Conservation (phyloP, 2,797 vertebrate genomes). For the Chelonia mydas region DNA sequence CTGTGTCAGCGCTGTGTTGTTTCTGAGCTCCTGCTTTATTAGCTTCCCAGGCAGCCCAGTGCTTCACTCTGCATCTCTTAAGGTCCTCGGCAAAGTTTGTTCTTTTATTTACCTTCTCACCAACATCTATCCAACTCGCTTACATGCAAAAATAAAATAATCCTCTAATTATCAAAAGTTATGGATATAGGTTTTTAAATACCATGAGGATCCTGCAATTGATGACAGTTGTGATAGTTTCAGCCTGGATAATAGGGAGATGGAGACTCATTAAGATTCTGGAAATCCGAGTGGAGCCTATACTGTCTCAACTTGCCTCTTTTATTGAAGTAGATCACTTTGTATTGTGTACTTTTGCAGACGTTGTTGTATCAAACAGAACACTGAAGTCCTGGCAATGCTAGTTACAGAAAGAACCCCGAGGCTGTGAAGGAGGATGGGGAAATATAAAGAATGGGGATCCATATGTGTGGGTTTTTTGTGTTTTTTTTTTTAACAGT, state of each 20-base stretch:
- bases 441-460: neutral
- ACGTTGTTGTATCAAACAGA: neutral
- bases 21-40: conserved; percentile 47
- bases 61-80: conserved; percentile 28
- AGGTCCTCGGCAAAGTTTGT: neutral
- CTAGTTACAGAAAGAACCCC: neutral
- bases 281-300: neutral
- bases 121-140: neutral
- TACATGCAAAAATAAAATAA: neutral
- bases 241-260: neutral
- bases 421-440: neutral
- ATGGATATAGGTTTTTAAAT: neutral
- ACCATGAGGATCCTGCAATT: neutral
- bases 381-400: neutral
- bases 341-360: conserved; percentile 39
- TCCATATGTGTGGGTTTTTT: neutral
- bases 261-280: neutral
- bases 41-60: conserved; percentile 47
- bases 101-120: conserved; percentile 21
- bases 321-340: conserved; percentile 16
- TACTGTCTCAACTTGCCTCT: neutral
- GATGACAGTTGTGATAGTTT: neutral
- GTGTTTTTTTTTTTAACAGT: neutral
- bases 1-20: neutral
- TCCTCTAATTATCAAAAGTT: neutral